Evolutionary conservation across 1,140 invertebrate genomes (phyloP), one percentile per base, ranked within the genome.

Genomic region (Nephotettix cincticeps): DNA sequence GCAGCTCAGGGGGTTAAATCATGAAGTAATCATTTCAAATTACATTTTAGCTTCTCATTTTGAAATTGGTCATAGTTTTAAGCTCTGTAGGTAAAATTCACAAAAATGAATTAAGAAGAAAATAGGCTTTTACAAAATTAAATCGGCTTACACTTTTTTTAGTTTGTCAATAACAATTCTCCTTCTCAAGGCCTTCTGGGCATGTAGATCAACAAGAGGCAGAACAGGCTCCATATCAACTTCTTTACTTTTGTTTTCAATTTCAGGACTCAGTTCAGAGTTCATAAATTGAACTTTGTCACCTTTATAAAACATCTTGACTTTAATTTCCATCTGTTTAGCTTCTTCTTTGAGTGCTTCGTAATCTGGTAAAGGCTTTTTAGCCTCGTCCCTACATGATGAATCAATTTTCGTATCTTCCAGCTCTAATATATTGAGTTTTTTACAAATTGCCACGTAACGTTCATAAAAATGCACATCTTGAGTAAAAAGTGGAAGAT

Each of bases 351-450:
- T 83, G 32, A 88, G 75, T 69, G 83, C 79, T 25, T 80, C 81
- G 74, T 85, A 88, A 77, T 86, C 82, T 6, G 86, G 85, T 13
- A 87, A 75, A 25, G 86, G 86, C 76, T 84, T 84, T 71, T 51
- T 23, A 64, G 23, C 67, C 40, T 79, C 73, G 27, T 79, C 75
- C n/a, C 73, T 73, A 45, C 79, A 77, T 56, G 77, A 75, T 66
- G 78, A 67, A 27, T 71, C 69, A 3, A 45, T 27, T 51, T 66
- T 47, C 1, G 21, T 40, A 54, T 73, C 72, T 64, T 69, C 64
- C 2, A 73, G 19, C 28, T 73, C 72, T n/a, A 73, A 64, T 4
- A 73, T 43, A 47, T 71, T 73, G 25, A 88, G 73, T 69, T 83
- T 84, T 61, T 78, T 80, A 74, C 86, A 87, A 56, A 88, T 79